phyloP scores from a whole-genome alignment of 2,888 invertebrate genomes.

The Cyrtodaria siliqua region DNA sequence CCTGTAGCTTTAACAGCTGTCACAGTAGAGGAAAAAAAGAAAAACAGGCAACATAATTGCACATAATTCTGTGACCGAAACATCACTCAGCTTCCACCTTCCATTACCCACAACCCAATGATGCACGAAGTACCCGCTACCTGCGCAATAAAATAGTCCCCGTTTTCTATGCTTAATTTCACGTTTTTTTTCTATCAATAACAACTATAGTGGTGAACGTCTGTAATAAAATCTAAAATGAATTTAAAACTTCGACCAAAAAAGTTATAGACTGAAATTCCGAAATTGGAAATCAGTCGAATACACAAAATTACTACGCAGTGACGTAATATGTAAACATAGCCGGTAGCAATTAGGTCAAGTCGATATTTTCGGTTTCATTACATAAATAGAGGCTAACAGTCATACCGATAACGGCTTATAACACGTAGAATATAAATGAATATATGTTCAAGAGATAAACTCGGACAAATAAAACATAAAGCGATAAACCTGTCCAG shows the following conservation, averaged over 20 bases:
- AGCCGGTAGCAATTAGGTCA: not conserved
- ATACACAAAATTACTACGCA: slow-evolving; percentile 9
- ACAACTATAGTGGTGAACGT: too few species aligned
- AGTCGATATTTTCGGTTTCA: not conserved
- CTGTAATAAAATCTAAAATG: too few species aligned
- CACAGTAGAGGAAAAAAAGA: slow-evolving; percentile 6
- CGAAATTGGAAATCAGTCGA: too few species aligned
- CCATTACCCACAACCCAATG: slow-evolving; percentile 21
- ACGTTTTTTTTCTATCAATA: too few species aligned
- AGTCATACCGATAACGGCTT: too few species aligned
- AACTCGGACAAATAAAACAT: too few species aligned
- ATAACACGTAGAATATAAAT: too few species aligned
- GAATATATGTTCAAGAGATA: too few species aligned
- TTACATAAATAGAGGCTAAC: too few species aligned
- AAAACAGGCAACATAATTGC: slow-evolving; percentile 11
- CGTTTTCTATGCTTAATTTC: not conserved
- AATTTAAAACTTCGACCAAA: too few species aligned
- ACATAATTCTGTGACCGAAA: slow-evolving; percentile 2
- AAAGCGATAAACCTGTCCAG: too few species aligned
- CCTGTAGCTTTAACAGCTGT: slow-evolving; percentile 9
- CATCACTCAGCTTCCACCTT: slow-evolving; percentile 33
- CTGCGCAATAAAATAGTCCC: not conserved
- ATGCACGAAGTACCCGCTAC: not conserved
- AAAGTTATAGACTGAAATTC: too few species aligned
- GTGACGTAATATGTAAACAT: slow-evolving; percentile 19